Base-by-base conservation (phyloP, 2,797 vertebrate genomes). In the Chanos chanos region DNA sequence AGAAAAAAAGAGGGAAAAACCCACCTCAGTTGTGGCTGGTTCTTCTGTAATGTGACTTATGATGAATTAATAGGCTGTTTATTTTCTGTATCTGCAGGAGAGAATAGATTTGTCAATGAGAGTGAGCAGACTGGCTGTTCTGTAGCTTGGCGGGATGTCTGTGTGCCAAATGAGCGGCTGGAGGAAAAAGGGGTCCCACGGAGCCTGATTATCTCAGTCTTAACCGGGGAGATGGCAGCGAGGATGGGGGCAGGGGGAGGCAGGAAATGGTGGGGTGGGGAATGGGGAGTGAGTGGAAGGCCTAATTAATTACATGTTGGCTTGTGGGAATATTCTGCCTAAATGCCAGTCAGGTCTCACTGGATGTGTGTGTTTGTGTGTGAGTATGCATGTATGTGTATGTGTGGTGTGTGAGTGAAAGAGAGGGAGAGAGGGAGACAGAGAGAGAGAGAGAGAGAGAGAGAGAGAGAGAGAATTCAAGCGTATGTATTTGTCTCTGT, bases 241-340 rank as follows among this genome's bases (percentile, higher is more conserved):
- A 33, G 41, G 31, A 51, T 47, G 40, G 45, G 67, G 62, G 48
- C 41, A 73, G 75, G 37, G 79, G 83, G 69, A 67, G 78, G 77
- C n/a, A n/a, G n/a, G n/a, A n/a, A n/a, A n/a, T n/a, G n/a, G n/a
- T n/a, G n/a, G n/a, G n/a, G n/a, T n/a, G n/a, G n/a, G 75, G 76
- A 77, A 72, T 58, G 72, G 52, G 52, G 53, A 18, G 45, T 5
- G 49, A 50, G 37, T 55, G 31, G 36, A 67, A 64, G 60, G 45
- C 81, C 83, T 84, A 86, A 89, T 89, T 88, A 89, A 89, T 88
- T 85, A 85, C 82, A 82, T 78, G 70, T 77, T 79, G 80, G 76
- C 85, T 79, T 73, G 76, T 69, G 83, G 86, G 81, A 87, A 82
- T 84, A 74, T 71, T 76, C 24, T 70, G 25, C 55, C 74, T 81